Evolutionary conservation across 2,888 invertebrate genomes (phyloP), one percentile per base, ranked within the genome.

Genomic region (Trissolcus japonicus): DNA sequence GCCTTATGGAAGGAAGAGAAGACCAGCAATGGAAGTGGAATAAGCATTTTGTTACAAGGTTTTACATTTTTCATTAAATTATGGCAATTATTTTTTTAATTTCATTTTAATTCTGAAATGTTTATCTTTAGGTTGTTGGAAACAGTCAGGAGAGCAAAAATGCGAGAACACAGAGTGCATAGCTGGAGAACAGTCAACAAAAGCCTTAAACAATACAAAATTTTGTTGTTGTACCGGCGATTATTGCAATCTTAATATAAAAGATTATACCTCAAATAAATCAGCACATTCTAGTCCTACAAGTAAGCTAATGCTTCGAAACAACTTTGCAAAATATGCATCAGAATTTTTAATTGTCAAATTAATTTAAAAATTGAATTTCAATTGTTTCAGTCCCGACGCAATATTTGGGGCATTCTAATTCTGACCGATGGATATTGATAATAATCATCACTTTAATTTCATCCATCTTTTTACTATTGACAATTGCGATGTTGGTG

Each of bases 201-300:
- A 91, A 84, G 91, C 92, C 83, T 89, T 92, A 76, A 93, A 92
- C 14, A 92, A 90, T 81, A 93, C 92, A 74, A 94, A 92, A 89
- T 96, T 94, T 89, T 96, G 98, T 84, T 97, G 97, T 87, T 97
- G 97, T 85, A 92, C 92, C 4, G 93, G 93, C 2, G 91, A 94
- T 82, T 91, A 92, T 85, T 97, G 97, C 89, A 97, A 97, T 89
- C 91, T 91, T 21, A 93, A 95, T 83, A 93, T 92, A 29, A 88
- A 86, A 21, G 86, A 84, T 71, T 80, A 83, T 59, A 78, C 82
- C 11, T 83, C 83, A 19, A 85, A 82, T 54, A 85, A 84, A 60
- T 79, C 84, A 16, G 55, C 81, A 19, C 79, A 83, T 65, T 77
- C 83, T 41, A 81, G 79, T 68, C 82, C 84, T 57, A 79, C 80